phyloP scores from a whole-genome alignment of 2,797 vertebrate genomes.

The Takifugu rubripes region DNA sequence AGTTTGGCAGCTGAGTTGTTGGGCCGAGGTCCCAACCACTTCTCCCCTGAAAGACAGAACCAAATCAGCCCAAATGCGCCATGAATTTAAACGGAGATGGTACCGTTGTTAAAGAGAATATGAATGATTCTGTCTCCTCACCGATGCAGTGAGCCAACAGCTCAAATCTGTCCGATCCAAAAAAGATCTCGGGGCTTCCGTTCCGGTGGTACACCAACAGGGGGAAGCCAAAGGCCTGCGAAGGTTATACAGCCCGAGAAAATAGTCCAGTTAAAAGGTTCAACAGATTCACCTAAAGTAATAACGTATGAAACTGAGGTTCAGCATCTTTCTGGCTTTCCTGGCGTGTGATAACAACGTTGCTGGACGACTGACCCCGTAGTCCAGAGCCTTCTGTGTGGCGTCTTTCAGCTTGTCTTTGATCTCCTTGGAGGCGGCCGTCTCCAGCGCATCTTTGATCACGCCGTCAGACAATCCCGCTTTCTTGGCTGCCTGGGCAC shows the following conservation, averaged over 20 bases:
- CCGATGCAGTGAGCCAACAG: conserved; percentile 84
- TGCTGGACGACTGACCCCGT: conserved; percentile 75
- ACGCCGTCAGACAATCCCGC: conserved; percentile 79
- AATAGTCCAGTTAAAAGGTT: too few relatives aligned
- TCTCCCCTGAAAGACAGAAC: conserved; percentile 81
- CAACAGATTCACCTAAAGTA: too few relatives aligned
- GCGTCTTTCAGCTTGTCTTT: conserved; percentile 81
- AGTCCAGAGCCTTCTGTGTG: conserved; percentile 78
- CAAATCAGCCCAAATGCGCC: background rate
- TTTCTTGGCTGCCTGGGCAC: conserved; percentile 77
- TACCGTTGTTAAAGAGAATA: too few relatives aligned
- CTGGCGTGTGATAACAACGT: background rate
- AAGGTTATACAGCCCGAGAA: background rate
- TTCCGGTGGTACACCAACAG: conserved; percentile 78
- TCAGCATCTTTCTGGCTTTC: background rate
- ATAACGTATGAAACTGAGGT: background rate
- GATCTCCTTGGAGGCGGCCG: conserved; percentile 70
- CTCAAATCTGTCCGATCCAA: conserved; percentile 92
- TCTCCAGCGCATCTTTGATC: conserved; percentile 67
- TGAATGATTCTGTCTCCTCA: conserved; percentile 60
- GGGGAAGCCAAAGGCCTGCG: conserved; percentile 89
- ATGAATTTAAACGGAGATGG: too few relatives aligned
- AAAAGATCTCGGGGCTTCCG: conserved; percentile 79
- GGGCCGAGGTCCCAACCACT: conserved; percentile 88
- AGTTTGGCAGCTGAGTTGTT: conserved; percentile 51